Conservation (phyloP, 2,888 invertebrate genomes). For the Cabera pusaria region DNA sequence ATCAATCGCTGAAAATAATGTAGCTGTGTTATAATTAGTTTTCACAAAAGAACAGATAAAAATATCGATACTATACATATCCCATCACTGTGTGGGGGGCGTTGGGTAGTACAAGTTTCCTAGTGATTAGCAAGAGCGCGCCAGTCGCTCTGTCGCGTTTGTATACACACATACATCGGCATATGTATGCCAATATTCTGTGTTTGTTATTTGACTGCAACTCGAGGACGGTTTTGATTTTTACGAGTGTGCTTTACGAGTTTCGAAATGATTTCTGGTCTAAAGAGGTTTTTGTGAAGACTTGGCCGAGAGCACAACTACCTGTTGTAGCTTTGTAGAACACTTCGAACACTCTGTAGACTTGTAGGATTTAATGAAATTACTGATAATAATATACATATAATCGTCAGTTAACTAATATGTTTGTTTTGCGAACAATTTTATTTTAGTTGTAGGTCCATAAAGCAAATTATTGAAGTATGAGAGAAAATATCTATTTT, state of each 20-base stretch:
- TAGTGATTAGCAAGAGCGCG: slow-evolving; percentile 63
- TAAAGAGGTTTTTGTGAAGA: too few species aligned
- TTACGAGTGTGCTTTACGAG: slow-evolving; percentile 12
- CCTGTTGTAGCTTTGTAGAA: slow-evolving; percentile 13
- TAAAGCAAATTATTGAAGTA: too few species aligned
- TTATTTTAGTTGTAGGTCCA: too few species aligned
- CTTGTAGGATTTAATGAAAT: too few species aligned
- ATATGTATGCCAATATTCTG: slow-evolving; percentile 7
- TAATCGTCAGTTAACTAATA: too few species aligned
- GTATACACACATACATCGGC: slow-evolving; percentile 23
- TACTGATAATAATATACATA: too few species aligned
- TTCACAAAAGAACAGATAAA: too few species aligned
- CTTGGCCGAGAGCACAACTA: slow-evolving; percentile 15
- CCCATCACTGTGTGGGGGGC: slow-evolving; percentile 36
- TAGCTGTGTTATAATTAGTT: too few species aligned
- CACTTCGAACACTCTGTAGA: too few species aligned
- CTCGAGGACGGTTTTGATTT: slow-evolving; percentile 1
- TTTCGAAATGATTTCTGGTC: slow-evolving; percentile 10
- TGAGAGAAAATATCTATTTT: too few species aligned
- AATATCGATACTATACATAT: slow-evolving; percentile 14
- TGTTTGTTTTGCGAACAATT: too few species aligned
- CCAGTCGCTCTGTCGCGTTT: slow-evolving; percentile 35
- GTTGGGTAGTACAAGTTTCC: slow-evolving; percentile 50
- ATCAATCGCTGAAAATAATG: too few species aligned
- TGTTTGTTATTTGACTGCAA: slow-evolving; percentile 3